phyloP scores from a whole-genome alignment of 2,888 invertebrate genomes.

The Cryptocheilus praepositus region DNA sequence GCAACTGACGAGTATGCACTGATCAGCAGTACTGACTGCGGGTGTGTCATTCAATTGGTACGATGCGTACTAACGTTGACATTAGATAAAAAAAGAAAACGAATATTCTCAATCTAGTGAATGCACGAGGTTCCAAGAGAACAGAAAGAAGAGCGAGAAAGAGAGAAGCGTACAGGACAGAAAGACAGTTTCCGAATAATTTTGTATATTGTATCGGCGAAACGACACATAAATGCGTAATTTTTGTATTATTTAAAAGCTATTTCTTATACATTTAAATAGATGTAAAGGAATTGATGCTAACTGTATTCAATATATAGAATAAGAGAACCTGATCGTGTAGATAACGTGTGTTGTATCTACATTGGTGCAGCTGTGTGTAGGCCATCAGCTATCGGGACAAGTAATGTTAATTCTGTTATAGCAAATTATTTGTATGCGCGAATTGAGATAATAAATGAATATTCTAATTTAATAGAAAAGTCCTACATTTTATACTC shows the following conservation, averaged over 20 bases:
- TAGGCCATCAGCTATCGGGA: not conserved
- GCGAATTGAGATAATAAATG: conserved; percentile 61
- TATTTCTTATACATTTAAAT: conserved; percentile 29
- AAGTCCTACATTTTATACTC: not conserved
- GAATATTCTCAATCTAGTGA: no score
- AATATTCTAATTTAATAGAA: conserved; percentile 62
- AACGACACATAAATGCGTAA: conserved; percentile 33
- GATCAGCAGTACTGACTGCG: conserved; percentile 35
- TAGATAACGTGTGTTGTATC: conserved; percentile 21
- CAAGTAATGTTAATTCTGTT: conserved; percentile 35
- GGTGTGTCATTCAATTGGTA: conserved; percentile 32
- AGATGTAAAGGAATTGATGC: conserved; percentile 40
- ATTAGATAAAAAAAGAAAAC: not conserved
- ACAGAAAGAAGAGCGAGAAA: conserved; percentile 10
- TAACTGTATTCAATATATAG: no score
- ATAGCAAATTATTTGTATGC: conserved; percentile 61
- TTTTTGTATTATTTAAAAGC: conserved; percentile 45
- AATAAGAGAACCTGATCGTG: conserved; percentile 11
- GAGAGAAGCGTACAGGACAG: conserved; percentile 5
- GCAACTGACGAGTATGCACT: conserved; percentile 74
- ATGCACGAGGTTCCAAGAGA: not conserved
- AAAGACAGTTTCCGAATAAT: conserved; percentile 24
- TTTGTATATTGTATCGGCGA: conserved; percentile 32
- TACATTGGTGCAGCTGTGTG: not conserved
- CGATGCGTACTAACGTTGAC: conserved; percentile 39